A percentile compares a stretch with the other conserved stretches of the same genome.
These are phyloP conservation scores for Tinea pellionella DNA, from an alignment of 2,888 invertebrate genomes.

Conservation along the genomic window DNA sequence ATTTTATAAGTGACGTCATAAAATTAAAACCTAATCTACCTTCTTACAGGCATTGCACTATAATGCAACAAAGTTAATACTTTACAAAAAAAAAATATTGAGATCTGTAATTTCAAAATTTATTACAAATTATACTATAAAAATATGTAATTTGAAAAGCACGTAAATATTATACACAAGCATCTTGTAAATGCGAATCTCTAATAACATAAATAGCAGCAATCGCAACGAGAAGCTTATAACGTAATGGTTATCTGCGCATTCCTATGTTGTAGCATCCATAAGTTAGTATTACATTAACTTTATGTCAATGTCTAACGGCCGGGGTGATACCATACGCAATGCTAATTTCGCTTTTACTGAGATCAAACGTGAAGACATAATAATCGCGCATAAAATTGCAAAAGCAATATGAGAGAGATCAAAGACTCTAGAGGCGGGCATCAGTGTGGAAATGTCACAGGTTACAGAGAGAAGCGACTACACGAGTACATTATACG, in stretches of 20 bases:
- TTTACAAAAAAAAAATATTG: too few species aligned
- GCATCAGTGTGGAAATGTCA: constrained; percentile 54
- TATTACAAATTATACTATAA: too few species aligned
- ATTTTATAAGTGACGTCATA: too few species aligned
- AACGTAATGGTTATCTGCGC: background rate
- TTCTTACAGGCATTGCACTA: too few species aligned
- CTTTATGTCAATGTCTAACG: constrained; percentile 1
- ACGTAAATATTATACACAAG: background rate
- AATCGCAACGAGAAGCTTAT: background rate
- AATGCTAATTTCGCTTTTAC: constrained; percentile 43
- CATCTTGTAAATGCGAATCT: background rate
- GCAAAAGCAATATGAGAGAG: constrained; percentile 41
- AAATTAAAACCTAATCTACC: too few species aligned
- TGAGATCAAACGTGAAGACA: constrained; percentile 30
- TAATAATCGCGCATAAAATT: constrained; percentile 51
- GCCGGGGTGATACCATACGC: constrained; percentile 21
- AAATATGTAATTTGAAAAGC: background rate
- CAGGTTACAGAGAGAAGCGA: constrained; percentile 30
- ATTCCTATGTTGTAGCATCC: background rate
- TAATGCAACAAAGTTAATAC: too few species aligned
- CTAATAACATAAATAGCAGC: background rate
- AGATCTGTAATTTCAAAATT: too few species aligned
- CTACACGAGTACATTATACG: background rate
- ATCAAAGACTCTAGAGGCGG: constrained; percentile 53
- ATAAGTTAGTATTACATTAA: constrained; percentile 7